Evolutionary conservation across 2,797 vertebrate species (phyloP), one percentile per base, ranked within the genome.

Genomic region (Gobionotothen gibberifrons): DNA sequence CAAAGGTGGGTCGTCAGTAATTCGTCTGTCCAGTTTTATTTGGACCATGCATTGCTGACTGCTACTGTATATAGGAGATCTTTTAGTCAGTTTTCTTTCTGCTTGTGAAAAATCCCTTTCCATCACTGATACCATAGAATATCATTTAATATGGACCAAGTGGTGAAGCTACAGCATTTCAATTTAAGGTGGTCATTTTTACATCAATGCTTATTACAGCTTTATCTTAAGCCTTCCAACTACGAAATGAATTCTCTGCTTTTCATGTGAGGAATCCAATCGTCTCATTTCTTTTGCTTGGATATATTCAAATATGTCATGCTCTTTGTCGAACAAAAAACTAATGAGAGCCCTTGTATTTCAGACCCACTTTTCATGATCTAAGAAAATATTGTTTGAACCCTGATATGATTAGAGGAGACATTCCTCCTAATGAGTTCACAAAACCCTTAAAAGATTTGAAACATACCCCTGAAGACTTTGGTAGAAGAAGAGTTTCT

Each of bases 381-480:
- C 21, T 11, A 51, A 43, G 71, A 29, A 57, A 68, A 62, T 70
- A 60, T 56, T 29, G 19, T 56, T 40, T 21, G 56, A 76, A 69
- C 46, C 26, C 26, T 26, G 26, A 26, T 26, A 26, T 39, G 44
- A 42, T 51, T 19, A 22, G 11, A 17, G 49, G 49, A 65, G 22
- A 54, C 52, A 74, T 64, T 66, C 43, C 54, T 73, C 43, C 54
- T 73, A 75, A 85, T 69, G 71, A 85, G 82, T 46, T 74, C 53
- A 61, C 19, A 40, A 43, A 64, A 72, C 64, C 26, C 46, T 40
- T 8, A 54, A 74, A 62, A 36, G 12, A 63, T 69, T 74, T 13
- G 2, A 74, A 43, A 32, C 4, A 1, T 39, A 26, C 46, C 49
- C 69, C 72, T 36, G 19, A 74, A 77, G 65, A 78, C 40, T 66